Evolutionary conservation across 2,113 vertebrate genomes (phyloP), one percentile per base, ranked within the genome.

Genomic region (Rhombomys opimus): DNA sequence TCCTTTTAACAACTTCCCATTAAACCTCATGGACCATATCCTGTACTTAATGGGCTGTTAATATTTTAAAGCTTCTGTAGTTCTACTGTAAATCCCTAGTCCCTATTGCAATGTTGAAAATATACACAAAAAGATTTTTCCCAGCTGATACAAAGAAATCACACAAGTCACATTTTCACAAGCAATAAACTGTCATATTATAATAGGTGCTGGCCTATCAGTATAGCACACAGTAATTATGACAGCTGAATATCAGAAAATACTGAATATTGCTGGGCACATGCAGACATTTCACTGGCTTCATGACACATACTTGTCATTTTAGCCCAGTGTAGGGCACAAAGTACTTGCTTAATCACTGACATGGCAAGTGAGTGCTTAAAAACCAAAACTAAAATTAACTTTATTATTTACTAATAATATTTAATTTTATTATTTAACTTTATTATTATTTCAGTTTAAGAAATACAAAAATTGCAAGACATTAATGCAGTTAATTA

Each of bases 21-120:
- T 95, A 98, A 98, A 98, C 23, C 87, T 98, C 95, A 97, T 98
- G 94, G 98, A 98, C 93, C 84, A 97, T 98, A 97, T 96, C 98
- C 92, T 91, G 96, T 88, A 93, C 30, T 98, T 98, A 98, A 97
- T 95, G 96, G 96, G 96, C 94, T 98, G 93, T 96, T 96, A 98
- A 97, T 92, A 96, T 98, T 98, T 97, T 98, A 98, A 98, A 98
- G 95, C 84, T 82, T 95, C 96, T 98, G 95, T 98, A 90, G 95
- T 87, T 98, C 89, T 96, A 97, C 97, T 98, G 91, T 96, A 98
- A 98, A 98, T 97, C 91, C 97, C 9, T 6, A 65, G 96, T 95
- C 96, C 93, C 93, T 97, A 97, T 87, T 97, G 96, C 14, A 87
- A 96, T 80, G 92, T 8, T 96, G 95, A 97, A 94, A 98, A 95